These are phyloP conservation scores for Chiloscyllium plagiosum DNA, from an alignment of 2,113 vertebrate species.

Conservation along the genomic window DNA sequence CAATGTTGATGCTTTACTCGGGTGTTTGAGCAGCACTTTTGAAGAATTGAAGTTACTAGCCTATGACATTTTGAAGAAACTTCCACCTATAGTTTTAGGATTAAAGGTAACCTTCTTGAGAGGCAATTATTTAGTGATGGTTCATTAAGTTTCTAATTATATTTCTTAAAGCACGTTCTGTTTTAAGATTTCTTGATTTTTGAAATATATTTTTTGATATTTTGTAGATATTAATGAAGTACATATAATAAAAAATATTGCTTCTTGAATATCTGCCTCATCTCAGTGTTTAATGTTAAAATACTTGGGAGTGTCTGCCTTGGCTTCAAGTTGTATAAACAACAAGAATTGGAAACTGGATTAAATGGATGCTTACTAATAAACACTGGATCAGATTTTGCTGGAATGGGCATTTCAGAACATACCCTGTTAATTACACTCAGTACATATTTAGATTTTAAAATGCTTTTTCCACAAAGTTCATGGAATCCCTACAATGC, in stretches of 20 bases:
- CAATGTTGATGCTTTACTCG: slow-evolving; percentile 69
- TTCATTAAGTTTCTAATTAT: neutral
- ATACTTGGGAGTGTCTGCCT: neutral
- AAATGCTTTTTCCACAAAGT: neutral
- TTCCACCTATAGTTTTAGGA: slow-evolving; percentile 58
- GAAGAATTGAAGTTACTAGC: slow-evolving; percentile 84
- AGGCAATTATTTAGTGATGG: neutral
- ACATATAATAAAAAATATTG: neutral
- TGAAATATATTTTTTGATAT: neutral
- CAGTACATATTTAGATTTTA: neutral
- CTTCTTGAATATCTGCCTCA: neutral
- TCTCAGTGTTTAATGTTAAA: neutral
- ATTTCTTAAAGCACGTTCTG: neutral
- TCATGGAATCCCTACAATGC: neutral
- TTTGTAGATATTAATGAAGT: neutral
- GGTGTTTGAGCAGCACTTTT: slow-evolving; percentile 83
- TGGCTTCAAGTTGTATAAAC: neutral
- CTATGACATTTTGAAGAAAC: slow-evolving; percentile 68
- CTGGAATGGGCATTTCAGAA: neutral
- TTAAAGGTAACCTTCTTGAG: slow-evolving; percentile 63
- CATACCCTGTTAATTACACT: neutral
- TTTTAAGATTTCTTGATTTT: neutral
- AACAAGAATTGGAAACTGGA: neutral
- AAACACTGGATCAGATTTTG: neutral
- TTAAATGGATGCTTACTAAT: neutral